Conservation (phyloP, 2,888 invertebrate species). For the Lycophotia porphyrea region DNA sequence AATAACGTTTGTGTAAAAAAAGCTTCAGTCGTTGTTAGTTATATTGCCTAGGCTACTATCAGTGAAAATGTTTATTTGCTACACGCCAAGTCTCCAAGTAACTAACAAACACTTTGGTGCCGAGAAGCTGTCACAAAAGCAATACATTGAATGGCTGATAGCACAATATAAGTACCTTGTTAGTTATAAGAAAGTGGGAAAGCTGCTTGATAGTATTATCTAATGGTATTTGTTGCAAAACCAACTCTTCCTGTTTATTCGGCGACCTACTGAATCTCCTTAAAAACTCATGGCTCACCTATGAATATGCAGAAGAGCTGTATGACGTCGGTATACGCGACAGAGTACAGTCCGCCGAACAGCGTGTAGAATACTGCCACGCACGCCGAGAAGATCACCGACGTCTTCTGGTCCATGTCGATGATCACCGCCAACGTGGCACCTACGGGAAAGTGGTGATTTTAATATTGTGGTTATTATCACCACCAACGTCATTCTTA, state of each 20-base stretch:
- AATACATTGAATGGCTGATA: background rate
- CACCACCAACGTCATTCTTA: background rate
- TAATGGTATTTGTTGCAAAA: background rate
- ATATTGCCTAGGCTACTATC: background rate
- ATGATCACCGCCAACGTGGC: constrained; percentile 99
- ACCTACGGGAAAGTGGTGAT: constrained; percentile 87
- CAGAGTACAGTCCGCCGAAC: constrained; percentile 99
- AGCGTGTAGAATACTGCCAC: constrained; percentile 99
- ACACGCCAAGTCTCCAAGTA: background rate
- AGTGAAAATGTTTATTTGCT: background rate
- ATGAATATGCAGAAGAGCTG: constrained; percentile 99
- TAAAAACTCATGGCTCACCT: constrained; percentile 38
- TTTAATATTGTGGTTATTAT: background rate
- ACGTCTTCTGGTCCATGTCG: constrained; percentile 97
- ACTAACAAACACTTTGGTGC: background rate
- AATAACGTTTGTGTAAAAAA: background rate
- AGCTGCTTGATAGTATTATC: background rate
- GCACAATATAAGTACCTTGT: background rate
- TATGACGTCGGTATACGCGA: constrained; percentile 99
- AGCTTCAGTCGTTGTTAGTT: background rate
- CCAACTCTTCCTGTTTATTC: background rate
- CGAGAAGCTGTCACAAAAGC: too few species aligned
- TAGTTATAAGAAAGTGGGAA: background rate
- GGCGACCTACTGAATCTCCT: background rate
- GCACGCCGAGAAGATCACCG: constrained; percentile 98